These are phyloP conservation scores for Cantharis rufa DNA, from an alignment of 2,888 invertebrate genomes.

Conservation along the genomic window DNA sequence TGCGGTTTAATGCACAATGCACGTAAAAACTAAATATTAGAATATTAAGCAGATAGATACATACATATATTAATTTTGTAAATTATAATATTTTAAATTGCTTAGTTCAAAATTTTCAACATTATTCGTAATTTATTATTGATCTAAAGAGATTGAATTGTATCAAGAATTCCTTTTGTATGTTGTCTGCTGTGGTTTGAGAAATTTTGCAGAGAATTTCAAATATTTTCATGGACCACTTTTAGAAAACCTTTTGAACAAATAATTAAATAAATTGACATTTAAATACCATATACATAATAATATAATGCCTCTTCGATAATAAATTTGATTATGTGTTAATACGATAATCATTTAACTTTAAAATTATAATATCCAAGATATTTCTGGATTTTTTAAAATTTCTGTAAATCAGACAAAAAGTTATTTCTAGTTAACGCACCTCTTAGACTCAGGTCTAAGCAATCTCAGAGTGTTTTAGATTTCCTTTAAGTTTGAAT, in stretches of 20 bases:
- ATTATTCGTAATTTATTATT: background rate
- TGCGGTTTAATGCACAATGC: no score
- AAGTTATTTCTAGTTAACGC: no score
- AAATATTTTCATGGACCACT: background rate
- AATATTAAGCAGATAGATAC: background rate
- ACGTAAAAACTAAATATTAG: no score
- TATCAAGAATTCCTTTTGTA: background rate
- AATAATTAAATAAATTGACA: background rate
- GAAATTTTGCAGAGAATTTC: background rate
- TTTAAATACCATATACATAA: background rate
- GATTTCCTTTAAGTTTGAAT: no score
- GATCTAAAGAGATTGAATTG: background rate
- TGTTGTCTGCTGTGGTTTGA: background rate
- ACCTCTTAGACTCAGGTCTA: no score
- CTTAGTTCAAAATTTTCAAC: background rate
- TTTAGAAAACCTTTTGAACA: background rate
- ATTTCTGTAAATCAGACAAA: no score
- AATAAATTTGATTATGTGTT: no score
- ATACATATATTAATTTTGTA: background rate
- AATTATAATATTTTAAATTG: background rate
- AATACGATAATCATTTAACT: no score
- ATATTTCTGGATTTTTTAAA: no score
- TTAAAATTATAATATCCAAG: no score
- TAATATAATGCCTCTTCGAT: no score
- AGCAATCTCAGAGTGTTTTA: no score